phyloP scores from a whole-genome alignment of 2,113 vertebrate genomes.

The Triplophysa dalaica region DNA sequence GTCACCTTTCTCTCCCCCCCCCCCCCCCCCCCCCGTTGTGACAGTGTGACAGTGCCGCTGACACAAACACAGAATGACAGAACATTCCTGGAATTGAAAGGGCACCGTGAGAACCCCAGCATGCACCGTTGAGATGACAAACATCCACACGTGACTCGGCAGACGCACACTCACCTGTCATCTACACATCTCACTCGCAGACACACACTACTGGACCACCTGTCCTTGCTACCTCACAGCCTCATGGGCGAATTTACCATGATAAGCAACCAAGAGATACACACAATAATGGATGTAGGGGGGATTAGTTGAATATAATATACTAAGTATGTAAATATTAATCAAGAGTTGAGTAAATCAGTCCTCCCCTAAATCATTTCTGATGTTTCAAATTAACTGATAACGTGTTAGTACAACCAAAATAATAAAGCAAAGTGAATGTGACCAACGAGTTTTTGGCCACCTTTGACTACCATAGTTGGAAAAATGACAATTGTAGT shows the following conservation, averaged over 20 bases:
- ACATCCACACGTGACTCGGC: neutral
- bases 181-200: neutral
- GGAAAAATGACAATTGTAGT: too few species aligned
- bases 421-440: too few species aligned
- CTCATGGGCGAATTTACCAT: conserved; percentile 3
- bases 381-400: too few species aligned
- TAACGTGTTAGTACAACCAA: too few species aligned
- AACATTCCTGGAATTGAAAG: conserved; percentile 49
- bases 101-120: conserved; percentile 34
- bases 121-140: conserved; percentile 42
- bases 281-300: neutral
- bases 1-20: neutral
- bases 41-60: conserved; percentile 19
- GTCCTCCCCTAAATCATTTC: too few species aligned
- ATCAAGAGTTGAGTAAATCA: too few species aligned
- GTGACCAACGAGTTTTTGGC: too few species aligned
- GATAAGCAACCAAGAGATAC: conserved; percentile 1
- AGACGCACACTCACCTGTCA: conserved; percentile 37
- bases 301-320: too few species aligned
- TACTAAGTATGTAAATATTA: too few species aligned
- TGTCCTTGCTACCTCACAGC: conserved; percentile 42
- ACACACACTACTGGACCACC: conserved; percentile 35
- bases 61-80: conserved; percentile 48
- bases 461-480: too few species aligned
- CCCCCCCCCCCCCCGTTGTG: conserved; percentile 8